A percentile compares a stretch with the other conserved stretches of the same genome.
These are phyloP conservation scores for Tetramorium parvispinum DNA, from an alignment of 1,140 invertebrate species.

Conservation along the genomic window DNA sequence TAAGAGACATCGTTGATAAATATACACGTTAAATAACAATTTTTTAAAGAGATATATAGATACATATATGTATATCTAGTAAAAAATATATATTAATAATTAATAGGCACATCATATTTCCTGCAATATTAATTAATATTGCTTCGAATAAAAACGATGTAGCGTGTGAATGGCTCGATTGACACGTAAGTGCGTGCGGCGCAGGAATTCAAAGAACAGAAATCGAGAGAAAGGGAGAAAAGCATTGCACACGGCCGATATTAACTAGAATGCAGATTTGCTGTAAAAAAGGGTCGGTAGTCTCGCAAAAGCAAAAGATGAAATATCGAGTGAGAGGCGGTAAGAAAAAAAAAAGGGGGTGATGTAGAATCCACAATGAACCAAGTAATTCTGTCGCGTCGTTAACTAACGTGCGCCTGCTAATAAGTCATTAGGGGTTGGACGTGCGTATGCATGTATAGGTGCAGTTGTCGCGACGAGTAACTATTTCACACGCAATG, in stretches of 20 bases:
- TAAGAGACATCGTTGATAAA: constrained; percentile 1
- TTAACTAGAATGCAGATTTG: constrained; percentile 22
- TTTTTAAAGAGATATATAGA: neutral
- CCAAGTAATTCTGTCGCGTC: constrained; percentile 76
- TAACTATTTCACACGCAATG: constrained; percentile 76
- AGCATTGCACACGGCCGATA: neutral
- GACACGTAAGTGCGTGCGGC: neutral
- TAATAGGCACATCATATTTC: neutral
- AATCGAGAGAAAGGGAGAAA: constrained; percentile 12
- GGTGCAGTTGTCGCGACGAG: constrained; percentile 39
- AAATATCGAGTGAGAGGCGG: constrained; percentile 20
- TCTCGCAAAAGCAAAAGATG: constrained; percentile 7
- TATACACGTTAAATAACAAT: neutral
- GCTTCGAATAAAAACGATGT: neutral
- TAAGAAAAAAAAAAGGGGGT: constrained; percentile 36
- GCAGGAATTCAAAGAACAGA: constrained; percentile 43
- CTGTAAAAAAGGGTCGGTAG: constrained; percentile 10
- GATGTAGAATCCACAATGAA: constrained; percentile 61
- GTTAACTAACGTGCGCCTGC: constrained; percentile 80
- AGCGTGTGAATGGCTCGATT: constrained; percentile 13
- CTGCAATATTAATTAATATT: constrained; percentile 28
- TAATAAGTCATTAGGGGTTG: constrained; percentile 84
- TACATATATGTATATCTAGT: neutral
- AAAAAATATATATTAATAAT: neutral
- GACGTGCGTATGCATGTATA: constrained; percentile 57